phyloP scores from a whole-genome alignment of 2,113 vertebrate species.

The Lota lota region DNA sequence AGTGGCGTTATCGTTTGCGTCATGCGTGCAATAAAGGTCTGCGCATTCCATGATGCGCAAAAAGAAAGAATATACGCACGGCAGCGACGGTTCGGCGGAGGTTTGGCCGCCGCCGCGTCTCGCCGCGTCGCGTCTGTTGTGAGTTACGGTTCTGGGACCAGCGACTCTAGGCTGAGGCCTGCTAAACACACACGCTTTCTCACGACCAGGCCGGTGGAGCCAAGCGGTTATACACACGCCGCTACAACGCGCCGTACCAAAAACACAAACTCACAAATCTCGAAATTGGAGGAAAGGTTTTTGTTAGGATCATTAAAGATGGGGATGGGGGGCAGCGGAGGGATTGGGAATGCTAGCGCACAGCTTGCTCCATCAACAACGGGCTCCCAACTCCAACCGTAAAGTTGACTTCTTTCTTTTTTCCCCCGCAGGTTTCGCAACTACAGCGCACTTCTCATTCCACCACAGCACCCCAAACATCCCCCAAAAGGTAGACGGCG shows the following conservation, averaged over 20 bases:
- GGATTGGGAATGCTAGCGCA: constrained; percentile 21
- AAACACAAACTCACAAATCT: neutral
- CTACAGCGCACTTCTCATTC: too few species aligned
- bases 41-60: neutral
- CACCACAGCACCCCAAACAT: too few species aligned
- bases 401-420: constrained; percentile 21
- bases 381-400: constrained; percentile 31
- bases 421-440: too few species aligned
- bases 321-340: too few species aligned
- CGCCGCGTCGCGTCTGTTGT: constrained; percentile 50
- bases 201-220: neutral
- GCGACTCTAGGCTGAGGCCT: constrained; percentile 65
- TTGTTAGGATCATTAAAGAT: neutral
- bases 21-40: constrained; percentile 1
- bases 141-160: constrained; percentile 52
- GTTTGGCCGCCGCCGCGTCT: constrained; percentile 42
- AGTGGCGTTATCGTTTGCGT: constrained; percentile 18
- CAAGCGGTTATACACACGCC: neutral
- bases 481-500: too few species aligned
- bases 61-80: constrained; percentile 1
- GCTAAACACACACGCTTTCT: constrained; percentile 29
- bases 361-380: constrained; percentile 42
- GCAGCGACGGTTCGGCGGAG: constrained; percentile 21
- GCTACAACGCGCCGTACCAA: constrained; percentile 19
- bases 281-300: neutral